Percentiles rank a stretch among this genome's conserved stretches.
phyloP scores from a whole-genome alignment of 2,888 invertebrate genomes.

The Cephus rjabovi region DNA sequence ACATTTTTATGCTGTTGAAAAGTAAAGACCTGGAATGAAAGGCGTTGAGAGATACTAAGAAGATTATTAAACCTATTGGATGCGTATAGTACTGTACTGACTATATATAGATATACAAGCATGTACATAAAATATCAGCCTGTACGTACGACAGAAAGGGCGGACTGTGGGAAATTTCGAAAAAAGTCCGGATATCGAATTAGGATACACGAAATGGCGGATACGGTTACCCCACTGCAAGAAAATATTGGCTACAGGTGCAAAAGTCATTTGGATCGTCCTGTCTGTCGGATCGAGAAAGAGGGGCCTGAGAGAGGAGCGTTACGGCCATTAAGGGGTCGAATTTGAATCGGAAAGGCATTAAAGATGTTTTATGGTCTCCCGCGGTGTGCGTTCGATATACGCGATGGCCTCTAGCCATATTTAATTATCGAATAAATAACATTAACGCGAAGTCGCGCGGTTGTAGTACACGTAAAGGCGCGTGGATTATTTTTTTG shows the following conservation, averaged over 20 bases:
- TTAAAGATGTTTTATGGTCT: constrained; percentile 56
- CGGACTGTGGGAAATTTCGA: background rate
- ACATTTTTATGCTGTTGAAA: constrained; percentile 18
- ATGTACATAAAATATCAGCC: background rate
- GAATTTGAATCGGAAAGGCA: constrained; percentile 58
- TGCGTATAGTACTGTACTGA: background rate
- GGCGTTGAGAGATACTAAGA: background rate
- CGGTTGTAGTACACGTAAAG: background rate
- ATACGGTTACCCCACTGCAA: background rate
- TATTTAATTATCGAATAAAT: constrained; percentile 59
- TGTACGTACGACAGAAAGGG: background rate
- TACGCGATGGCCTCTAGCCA: constrained; percentile 45
- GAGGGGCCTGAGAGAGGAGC: constrained; percentile 6
- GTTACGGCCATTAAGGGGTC: constrained; percentile 33
- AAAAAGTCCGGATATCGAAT: background rate
- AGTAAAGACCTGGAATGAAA: background rate
- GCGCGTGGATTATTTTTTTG: background rate
- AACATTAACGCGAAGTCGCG: constrained; percentile 49
- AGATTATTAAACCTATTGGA: background rate
- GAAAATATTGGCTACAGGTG: constrained; percentile 1
- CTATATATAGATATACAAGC: background rate
- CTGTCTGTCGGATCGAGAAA: background rate
- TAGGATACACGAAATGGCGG: background rate
- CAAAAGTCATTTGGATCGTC: constrained; percentile 11
- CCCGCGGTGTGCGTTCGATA: constrained; percentile 39